Percentiles rank a stretch among this genome's conserved stretches.
Conservation (phyloP, 1,140 invertebrate genomes). For the Cyclargus thomasi region DNA sequence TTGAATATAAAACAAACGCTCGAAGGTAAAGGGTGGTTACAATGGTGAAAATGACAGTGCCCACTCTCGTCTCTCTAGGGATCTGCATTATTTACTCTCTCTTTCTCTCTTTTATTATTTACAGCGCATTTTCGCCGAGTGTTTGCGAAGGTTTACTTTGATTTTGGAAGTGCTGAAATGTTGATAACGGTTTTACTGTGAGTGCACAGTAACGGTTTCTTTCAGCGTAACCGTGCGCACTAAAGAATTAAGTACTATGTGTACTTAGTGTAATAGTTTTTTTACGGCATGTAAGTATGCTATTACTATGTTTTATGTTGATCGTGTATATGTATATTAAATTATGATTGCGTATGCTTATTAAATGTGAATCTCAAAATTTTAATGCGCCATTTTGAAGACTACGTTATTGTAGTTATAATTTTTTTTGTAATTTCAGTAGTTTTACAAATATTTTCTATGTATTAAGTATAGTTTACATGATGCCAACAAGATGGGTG, state of each 20-base stretch:
- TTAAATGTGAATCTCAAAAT: too few relatives aligned
- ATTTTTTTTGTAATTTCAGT: too few relatives aligned
- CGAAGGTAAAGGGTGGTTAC: slow-evolving; percentile 50
- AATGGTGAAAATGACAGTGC: slow-evolving; percentile 62
- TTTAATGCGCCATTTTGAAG: too few relatives aligned
- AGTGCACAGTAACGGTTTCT: slow-evolving; percentile 38
- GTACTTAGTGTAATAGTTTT: slow-evolving; percentile 17
- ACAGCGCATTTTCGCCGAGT: slow-evolving; percentile 72
- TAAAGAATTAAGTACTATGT: slow-evolving; percentile 20
- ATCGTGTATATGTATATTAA: too few relatives aligned
- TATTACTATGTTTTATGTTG: too few relatives aligned
- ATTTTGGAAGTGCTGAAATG: slow-evolving; percentile 61
- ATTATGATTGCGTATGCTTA: too few relatives aligned
- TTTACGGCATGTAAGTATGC: neutral
- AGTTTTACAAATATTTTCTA: too few relatives aligned
- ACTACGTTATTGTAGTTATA: too few relatives aligned
- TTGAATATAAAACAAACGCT: slow-evolving; percentile 66
- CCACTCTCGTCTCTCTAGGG: slow-evolving; percentile 52
- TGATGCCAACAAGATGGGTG: too few relatives aligned
- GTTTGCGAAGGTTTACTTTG: slow-evolving; percentile 71
- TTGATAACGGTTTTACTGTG: slow-evolving; percentile 46
- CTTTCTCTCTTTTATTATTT: slow-evolving; percentile 68
- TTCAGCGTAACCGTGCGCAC: slow-evolving; percentile 20
- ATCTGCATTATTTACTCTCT: slow-evolving; percentile 20
- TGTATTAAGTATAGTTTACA: too few relatives aligned